phyloP scores from a whole-genome alignment of 2,888 invertebrate species.

The Pristionchus maxplancki region DNA sequence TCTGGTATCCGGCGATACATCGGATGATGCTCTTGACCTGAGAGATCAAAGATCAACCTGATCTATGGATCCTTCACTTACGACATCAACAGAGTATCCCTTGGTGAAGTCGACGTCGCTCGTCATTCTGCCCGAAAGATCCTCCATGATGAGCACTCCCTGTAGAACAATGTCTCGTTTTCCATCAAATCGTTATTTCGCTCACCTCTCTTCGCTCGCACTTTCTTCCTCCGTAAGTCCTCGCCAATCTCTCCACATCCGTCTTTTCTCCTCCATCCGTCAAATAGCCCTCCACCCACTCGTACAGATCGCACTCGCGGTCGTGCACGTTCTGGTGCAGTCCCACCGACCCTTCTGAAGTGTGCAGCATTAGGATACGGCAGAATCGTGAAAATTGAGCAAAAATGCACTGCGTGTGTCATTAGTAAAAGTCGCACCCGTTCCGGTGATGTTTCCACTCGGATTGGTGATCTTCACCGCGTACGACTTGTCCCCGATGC shows the following conservation, averaged over 20 bases:
- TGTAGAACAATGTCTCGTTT: not conserved
- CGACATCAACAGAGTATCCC: slow-evolving; percentile 27
- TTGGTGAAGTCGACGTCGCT: slow-evolving; percentile 17
- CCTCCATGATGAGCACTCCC: slow-evolving; percentile 49
- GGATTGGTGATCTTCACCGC: slow-evolving; percentile 42
- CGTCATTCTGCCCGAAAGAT: slow-evolving; percentile 11
- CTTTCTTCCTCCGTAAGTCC: slow-evolving; percentile 4
- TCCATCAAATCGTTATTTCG: not conserved
- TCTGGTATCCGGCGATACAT: slow-evolving; percentile 34
- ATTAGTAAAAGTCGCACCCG: not conserved
- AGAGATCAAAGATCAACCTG: slow-evolving; percentile 24
- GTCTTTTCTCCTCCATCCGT: slow-evolving; percentile 28
- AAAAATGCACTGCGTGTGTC: not conserved
- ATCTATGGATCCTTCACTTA: not conserved
- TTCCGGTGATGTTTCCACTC: not conserved
- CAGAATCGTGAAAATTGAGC: not conserved
- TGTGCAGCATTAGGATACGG: not conserved
- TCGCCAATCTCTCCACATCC: not conserved
- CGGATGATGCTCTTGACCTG: slow-evolving; percentile 22
- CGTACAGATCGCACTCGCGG: slow-evolving; percentile 40
- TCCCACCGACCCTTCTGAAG: slow-evolving; percentile 3
- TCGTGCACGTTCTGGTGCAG: slow-evolving; percentile 48
- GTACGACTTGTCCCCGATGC: not conserved
- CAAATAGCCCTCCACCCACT: slow-evolving; percentile 31
- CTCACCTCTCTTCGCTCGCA: slow-evolving; percentile 26